Evolutionary conservation across 2,888 invertebrate species (phyloP), one percentile per base, ranked within the genome.

Genomic region (Xanthorhoe designata): DNA sequence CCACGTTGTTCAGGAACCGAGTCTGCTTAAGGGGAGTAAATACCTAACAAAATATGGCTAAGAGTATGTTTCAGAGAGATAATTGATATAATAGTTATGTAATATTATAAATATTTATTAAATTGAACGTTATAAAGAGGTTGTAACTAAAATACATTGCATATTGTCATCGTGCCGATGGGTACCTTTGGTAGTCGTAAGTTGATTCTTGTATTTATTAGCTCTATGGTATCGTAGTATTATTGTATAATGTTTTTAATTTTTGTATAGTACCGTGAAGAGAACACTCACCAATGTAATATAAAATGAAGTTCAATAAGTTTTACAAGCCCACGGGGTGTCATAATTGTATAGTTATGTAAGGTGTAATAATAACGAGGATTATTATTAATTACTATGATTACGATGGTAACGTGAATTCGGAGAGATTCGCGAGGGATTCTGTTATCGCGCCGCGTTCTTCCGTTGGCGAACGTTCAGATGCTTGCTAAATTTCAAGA

Each of bases 211-310:
- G 90, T 93, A 92, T 85, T 86, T 89, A 85, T 81, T 91, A 92
- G 92, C 78, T 89, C 84, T 91, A 91, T 89, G 84, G 87, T 91
- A 91, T 85, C 74, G 88, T 92, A 92, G 91, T 83, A 86, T 84
- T 88, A 90, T 81, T 89, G 88, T 91, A 90, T 87, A 91, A 91
- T 87, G 91, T 92, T 92, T 92, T 92, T 92, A 92, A 91, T 92
- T 92, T 93, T 92, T 92, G 92, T 93, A 93, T 92, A 92, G 92
- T 90, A 90, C 88, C 79, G 89, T 82, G 90, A 80, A 75, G 75
- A 78, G 80, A 42, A 51, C 81, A 82, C 83, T 76, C 78, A 84
- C 85, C 86, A 83, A 24, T 91, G 90, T 89, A 68, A 90, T 90
- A 89, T 89, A 83, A 85, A 82, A 86, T 78, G 79, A 79, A 76